Conservation (phyloP, 2,797 vertebrate species). For the Pantherophis alleghaniensis region DNA sequence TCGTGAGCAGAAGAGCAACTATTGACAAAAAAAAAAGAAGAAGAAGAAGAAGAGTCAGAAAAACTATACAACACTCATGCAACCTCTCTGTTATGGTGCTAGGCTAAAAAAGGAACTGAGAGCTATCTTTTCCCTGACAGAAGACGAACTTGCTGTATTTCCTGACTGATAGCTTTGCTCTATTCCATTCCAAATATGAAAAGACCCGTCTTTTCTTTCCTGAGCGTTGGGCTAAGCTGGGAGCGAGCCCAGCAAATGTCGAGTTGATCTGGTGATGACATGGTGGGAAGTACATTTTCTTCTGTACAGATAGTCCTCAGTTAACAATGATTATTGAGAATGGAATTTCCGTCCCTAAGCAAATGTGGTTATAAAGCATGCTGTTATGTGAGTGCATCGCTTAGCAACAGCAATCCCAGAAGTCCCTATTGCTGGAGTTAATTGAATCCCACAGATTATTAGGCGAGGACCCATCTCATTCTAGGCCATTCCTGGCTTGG, state of each 20-base stretch:
- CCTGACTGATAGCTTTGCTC: background rate
- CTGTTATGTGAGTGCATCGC: background rate
- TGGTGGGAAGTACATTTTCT: background rate
- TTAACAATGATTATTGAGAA: background rate
- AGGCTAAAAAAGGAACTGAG: background rate
- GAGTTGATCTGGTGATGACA: background rate
- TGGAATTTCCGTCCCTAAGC: background rate
- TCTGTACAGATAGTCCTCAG: background rate
- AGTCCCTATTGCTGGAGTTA: background rate
- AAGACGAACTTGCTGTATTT: background rate
- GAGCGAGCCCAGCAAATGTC: background rate
- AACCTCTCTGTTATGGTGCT: background rate
- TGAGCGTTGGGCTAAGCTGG: background rate
- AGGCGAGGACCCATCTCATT: background rate
- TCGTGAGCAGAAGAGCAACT: no score
- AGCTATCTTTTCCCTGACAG: background rate
- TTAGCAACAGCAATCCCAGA: background rate
- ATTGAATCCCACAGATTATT: background rate
- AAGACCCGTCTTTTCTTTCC: background rate
- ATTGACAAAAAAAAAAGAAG: background rate
- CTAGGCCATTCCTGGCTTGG: background rate
- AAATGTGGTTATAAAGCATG: background rate
- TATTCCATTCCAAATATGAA: background rate
- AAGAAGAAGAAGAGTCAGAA: slow-evolving; percentile 10
- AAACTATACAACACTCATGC: background rate